Percentiles rank a stretch among this genome's conserved stretches.
Evolutionary conservation across 2,888 invertebrate genomes (phyloP).

Genomic region (Acleris literana): DNA sequence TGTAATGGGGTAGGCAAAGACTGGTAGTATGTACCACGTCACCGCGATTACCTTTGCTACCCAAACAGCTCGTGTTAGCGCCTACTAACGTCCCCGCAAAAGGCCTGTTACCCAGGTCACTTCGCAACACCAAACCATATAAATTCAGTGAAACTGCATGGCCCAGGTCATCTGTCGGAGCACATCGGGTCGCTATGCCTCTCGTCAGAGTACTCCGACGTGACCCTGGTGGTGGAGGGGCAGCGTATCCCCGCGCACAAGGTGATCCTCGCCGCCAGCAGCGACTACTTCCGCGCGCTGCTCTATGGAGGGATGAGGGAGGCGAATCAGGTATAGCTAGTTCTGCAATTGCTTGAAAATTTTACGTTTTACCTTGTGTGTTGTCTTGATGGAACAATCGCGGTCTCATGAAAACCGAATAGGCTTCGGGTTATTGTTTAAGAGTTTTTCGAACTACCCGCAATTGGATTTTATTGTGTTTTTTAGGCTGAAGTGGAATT

Average conservation of each 20-base stretch:
- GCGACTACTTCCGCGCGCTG: conserved; percentile 96
- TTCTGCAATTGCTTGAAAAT: too few species aligned
- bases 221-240: conserved; percentile 93
- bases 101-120: too few species aligned
- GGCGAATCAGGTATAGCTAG: conserved; percentile 80
- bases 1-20: too few species aligned
- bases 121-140: not conserved
- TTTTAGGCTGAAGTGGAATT: conserved; percentile 91
- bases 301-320: conserved; percentile 91
- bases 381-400: too few species aligned
- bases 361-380: too few species aligned
- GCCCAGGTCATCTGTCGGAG: conserved; percentile 88
- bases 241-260: conserved; percentile 81
- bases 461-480: not conserved
- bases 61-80: too few species aligned
- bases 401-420: too few species aligned
- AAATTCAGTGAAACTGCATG: conserved; percentile 6
- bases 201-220: conserved; percentile 95
- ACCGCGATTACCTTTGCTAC: too few species aligned
- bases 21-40: too few species aligned
- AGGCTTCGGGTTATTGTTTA: too few species aligned
- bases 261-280: conserved; percentile 96
- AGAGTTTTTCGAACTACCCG: too few species aligned
- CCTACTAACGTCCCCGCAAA: too few species aligned
- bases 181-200: conserved; percentile 93